phyloP scores from a whole-genome alignment of 2,888 invertebrate species.

The Polyommatus iphigenia region DNA sequence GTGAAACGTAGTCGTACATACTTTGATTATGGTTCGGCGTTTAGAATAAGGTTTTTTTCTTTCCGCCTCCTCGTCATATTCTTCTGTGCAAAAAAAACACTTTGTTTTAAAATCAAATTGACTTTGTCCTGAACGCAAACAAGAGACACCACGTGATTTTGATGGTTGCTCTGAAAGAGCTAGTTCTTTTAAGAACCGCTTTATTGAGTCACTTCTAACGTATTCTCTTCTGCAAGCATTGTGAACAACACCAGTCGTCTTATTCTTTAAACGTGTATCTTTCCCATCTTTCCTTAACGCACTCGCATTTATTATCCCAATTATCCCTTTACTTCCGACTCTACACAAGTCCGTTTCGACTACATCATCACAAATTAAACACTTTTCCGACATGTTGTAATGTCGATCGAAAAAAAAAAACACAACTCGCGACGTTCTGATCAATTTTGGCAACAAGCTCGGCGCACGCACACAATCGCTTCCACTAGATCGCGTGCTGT shows the following conservation, averaged over 20 bases:
- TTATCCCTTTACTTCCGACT: constrained; percentile 23
- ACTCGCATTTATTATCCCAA: constrained; percentile 30
- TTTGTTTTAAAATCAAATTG: constrained; percentile 1
- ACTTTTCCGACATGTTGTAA: constrained; percentile 19
- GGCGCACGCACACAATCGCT: constrained; percentile 17
- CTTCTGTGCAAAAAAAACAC: constrained; percentile 1
- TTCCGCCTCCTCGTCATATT: constrained; percentile 1
- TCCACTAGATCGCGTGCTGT: constrained; percentile 12
- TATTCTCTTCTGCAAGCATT: constrained; percentile 34
- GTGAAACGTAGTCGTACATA: background rate
- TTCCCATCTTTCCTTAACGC: constrained; percentile 33
- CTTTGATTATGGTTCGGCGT: constrained; percentile 1
- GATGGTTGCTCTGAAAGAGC: constrained; percentile 32
- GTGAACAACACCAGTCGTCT: constrained; percentile 34
- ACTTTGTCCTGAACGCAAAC: constrained; percentile 1
- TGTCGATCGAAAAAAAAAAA: constrained; percentile 11
- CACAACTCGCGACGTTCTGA: constrained; percentile 13
- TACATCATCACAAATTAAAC: constrained; percentile 24
- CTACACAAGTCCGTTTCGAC: constrained; percentile 29
- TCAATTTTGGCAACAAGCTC: constrained; percentile 2
- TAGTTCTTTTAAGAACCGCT: constrained; percentile 32
- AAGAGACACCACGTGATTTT: background rate
- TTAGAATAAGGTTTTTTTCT: constrained; percentile 1
- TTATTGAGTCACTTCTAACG: constrained; percentile 33
- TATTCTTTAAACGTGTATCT: constrained; percentile 32